Percentiles rank a stretch among this genome's conserved stretches.
These are phyloP conservation scores for Yponomeuta cagnagella DNA, from an alignment of 2,888 invertebrate species.

Conservation along the genomic window DNA sequence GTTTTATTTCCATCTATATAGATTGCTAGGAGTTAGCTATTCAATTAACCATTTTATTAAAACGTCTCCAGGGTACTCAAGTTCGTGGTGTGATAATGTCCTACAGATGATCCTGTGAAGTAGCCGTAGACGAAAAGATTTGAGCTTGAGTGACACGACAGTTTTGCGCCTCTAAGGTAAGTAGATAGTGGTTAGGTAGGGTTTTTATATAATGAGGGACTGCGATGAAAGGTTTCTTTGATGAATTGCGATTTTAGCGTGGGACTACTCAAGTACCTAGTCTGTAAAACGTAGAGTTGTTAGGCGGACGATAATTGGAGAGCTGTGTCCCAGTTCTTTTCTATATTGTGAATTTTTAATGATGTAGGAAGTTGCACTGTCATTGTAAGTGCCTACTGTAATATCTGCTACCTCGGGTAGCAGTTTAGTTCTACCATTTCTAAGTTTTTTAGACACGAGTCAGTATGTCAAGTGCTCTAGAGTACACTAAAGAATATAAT, in stretches of 20 bases:
- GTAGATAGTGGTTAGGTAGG: neutral
- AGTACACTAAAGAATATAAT: too few species aligned
- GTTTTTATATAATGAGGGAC: neutral
- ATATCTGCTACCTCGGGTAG: neutral
- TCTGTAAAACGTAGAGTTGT: too few species aligned
- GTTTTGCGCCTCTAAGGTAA: neutral
- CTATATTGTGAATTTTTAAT: neutral
- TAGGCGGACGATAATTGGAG: too few species aligned
- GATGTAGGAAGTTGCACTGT: neutral
- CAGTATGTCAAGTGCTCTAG: neutral
- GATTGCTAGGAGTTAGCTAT: slow-evolving; percentile 46
- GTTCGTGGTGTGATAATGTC: neutral
- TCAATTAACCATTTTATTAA: slow-evolving; percentile 36
- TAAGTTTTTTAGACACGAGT: neutral
- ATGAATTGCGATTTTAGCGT: neutral
- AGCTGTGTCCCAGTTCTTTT: neutral
- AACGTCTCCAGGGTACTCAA: slow-evolving; percentile 14
- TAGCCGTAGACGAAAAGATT: neutral
- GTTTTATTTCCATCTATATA: slow-evolving; percentile 29
- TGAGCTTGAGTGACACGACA: neutral
- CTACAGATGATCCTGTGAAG: slow-evolving; percentile 1
- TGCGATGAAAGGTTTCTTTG: neutral
- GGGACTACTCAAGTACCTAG: neutral
- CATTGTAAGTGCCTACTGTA: neutral
- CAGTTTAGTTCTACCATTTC: neutral